A percentile compares a stretch with the other conserved stretches of the same genome.
These are phyloP conservation scores for Trachelus tabidus DNA, from an alignment of 2,888 invertebrate genomes.

Conservation along the genomic window DNA sequence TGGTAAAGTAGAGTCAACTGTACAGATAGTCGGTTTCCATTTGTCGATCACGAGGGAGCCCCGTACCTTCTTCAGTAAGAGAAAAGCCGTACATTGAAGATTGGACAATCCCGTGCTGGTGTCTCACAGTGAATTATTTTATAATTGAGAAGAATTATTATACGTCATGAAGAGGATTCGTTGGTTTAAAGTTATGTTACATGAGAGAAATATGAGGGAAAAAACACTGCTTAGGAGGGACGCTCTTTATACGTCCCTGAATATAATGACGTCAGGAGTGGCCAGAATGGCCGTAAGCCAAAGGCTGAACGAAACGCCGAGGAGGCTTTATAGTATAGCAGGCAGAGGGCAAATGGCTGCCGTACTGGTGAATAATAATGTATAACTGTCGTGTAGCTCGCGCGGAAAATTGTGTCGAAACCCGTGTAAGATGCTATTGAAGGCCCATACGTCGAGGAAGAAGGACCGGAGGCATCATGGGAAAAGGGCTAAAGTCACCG, in stretches of 20 bases:
- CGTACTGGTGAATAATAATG: slow-evolving; percentile 57
- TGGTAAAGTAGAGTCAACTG: not conserved
- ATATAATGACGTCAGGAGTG: slow-evolving; percentile 31
- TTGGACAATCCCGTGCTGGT: not conserved
- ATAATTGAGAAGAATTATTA: not conserved
- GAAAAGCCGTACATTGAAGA: not conserved
- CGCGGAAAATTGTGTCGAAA: slow-evolving; percentile 38
- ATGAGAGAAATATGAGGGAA: not conserved
- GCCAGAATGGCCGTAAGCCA: slow-evolving; percentile 52
- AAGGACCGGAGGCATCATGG: slow-evolving; percentile 60
- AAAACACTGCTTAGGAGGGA: not conserved
- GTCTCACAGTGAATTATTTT: not conserved
- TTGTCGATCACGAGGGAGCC: not conserved
- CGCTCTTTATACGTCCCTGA: slow-evolving; percentile 30
- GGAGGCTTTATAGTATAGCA: slow-evolving; percentile 26
- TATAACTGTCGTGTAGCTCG: slow-evolving; percentile 42
- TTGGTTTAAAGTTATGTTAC: not conserved
- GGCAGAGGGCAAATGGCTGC: slow-evolving; percentile 47
- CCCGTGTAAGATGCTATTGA: slow-evolving; percentile 57
- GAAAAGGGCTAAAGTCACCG: slow-evolving; percentile 54
- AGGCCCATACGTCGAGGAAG: slow-evolving; percentile 51
- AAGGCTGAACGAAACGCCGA: slow-evolving; percentile 48
- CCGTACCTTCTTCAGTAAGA: not conserved
- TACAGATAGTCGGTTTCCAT: not conserved
- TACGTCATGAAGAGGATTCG: not conserved